These are phyloP conservation scores for Lucinisca nassula DNA, from an alignment of 2,888 invertebrate species.

Conservation along the genomic window DNA sequence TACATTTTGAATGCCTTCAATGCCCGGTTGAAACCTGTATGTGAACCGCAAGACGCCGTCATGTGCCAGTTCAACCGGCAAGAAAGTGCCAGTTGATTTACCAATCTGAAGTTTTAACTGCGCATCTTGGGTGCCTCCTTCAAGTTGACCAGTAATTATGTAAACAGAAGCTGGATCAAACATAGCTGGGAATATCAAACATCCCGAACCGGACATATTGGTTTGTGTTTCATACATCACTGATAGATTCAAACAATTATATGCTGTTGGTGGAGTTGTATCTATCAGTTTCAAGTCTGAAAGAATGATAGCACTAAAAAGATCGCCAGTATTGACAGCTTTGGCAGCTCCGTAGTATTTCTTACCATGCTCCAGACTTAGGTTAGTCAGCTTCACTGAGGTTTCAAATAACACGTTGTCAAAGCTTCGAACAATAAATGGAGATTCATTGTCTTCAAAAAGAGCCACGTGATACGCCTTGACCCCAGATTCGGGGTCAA, in stretches of 20 bases:
- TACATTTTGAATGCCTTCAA: not conserved
- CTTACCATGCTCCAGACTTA: constrained; percentile 24
- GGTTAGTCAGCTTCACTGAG: constrained; percentile 5
- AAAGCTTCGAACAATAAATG: not conserved
- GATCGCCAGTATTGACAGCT: constrained; percentile 44
- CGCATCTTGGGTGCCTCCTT: not conserved
- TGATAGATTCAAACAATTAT: not conserved
- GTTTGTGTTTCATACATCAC: no score
- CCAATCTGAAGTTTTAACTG: not conserved
- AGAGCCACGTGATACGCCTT: constrained; percentile 20
- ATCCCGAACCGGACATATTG: no score
- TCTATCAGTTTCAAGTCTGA: constrained; percentile 23
- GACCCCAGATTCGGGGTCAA: constrained; percentile 42
- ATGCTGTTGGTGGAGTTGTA: constrained; percentile 16
- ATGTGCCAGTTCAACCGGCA: not conserved
- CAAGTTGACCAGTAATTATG: not conserved
- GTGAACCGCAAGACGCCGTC: not conserved
- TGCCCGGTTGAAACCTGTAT: not conserved
- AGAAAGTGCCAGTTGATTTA: not conserved
- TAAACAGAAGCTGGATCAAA: not conserved
- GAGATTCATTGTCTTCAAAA: not conserved
- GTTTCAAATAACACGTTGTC: constrained; percentile 23
- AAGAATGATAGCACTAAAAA: not conserved
- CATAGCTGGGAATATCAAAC: no score
- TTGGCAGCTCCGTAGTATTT: constrained; percentile 36